phyloP scores from a whole-genome alignment of 1,140 invertebrate species.

The Odontomachus brunneus region DNA sequence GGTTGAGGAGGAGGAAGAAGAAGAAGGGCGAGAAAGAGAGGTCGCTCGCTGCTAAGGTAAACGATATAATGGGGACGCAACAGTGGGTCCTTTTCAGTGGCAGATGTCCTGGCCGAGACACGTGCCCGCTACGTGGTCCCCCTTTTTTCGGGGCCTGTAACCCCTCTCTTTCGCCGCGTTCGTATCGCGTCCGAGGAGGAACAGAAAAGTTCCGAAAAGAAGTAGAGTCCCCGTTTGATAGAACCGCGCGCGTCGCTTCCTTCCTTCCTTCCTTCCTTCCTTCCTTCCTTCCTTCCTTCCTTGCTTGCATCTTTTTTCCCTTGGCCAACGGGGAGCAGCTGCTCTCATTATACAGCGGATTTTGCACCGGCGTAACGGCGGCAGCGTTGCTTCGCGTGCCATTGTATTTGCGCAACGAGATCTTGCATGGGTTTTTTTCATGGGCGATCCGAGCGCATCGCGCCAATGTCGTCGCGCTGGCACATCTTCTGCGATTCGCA shows the following conservation, averaged over 20 bases:
- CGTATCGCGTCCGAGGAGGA: slow-evolving; percentile 24
- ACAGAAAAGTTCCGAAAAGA: slow-evolving; percentile 57
- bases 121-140: slow-evolving; percentile 75
- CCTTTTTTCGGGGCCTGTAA: slow-evolving; percentile 55
- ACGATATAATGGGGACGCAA: slow-evolving; percentile 81
- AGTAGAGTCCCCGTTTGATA: slow-evolving; percentile 6
- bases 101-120: slow-evolving; percentile 83
- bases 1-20: too few species aligned
- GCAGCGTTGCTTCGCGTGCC: slow-evolving; percentile 23
- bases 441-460: too few species aligned
- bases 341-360: slow-evolving; percentile 64
- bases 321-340: slow-evolving; percentile 55
- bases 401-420: slow-evolving; percentile 53
- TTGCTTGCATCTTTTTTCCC: slow-evolving; percentile 21
- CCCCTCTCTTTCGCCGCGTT: slow-evolving; percentile 51
- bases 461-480: too few species aligned
- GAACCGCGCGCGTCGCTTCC: slow-evolving; percentile 17
- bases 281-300: slow-evolving; percentile 3
- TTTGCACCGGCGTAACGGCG: slow-evolving; percentile 47
- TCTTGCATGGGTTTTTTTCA: neutral
- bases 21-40: slow-evolving; percentile 59
- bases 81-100: slow-evolving; percentile 81
- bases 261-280: slow-evolving; percentile 33
- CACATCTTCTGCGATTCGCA: too few species aligned
- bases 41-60: slow-evolving; percentile 79